Evolutionary conservation across 2,113 vertebrate species (phyloP).

Genomic region (Phoxinus phoxinus): DNA sequence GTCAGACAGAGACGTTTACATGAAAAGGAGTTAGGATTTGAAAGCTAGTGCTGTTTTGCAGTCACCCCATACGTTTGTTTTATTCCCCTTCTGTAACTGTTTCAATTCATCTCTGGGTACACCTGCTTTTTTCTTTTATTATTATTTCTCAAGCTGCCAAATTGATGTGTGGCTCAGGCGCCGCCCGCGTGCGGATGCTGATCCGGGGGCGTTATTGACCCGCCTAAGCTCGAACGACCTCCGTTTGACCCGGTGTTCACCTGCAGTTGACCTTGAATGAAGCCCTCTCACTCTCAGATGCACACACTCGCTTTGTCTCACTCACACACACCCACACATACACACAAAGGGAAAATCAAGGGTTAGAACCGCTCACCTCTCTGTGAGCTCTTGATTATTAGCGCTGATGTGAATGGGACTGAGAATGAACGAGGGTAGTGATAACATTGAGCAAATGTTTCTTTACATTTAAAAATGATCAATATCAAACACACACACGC

Average conservation of each 20-base stretch:
- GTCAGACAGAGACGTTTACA: conserved; percentile 98
- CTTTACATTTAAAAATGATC: neutral
- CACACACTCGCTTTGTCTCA: conserved; percentile 56
- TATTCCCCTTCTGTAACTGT: conserved; percentile 47
- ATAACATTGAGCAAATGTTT: neutral
- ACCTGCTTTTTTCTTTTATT: conserved; percentile 86
- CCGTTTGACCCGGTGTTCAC: conserved; percentile 93
- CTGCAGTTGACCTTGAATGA: conserved; percentile 98
- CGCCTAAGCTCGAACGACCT: conserved; percentile 89
- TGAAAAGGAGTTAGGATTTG: conserved; percentile 96
- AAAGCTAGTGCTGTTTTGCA: conserved; percentile 93
- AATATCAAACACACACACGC: neutral
- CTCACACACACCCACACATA: conserved; percentile 44
- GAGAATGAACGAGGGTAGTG: conserved; percentile 34
- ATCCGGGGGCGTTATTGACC: conserved; percentile 93
- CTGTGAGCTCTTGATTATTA: conserved; percentile 45
- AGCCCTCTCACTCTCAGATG: conserved; percentile 78
- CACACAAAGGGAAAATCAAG: conserved; percentile 40
- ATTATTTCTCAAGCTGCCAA: conserved; percentile 80
- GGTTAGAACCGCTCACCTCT: conserved; percentile 20
- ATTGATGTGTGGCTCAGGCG: conserved; percentile 86
- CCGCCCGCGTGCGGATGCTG: conserved; percentile 80
- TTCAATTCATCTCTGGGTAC: neutral
- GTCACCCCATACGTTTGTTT: conserved; percentile 85
- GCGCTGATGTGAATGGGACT: conserved; percentile 34